A percentile compares a stretch with the other conserved stretches of the same genome.
phyloP scores from a whole-genome alignment of 2,113 vertebrate genomes.

The Gnathonemus echidnorhynchus region DNA sequence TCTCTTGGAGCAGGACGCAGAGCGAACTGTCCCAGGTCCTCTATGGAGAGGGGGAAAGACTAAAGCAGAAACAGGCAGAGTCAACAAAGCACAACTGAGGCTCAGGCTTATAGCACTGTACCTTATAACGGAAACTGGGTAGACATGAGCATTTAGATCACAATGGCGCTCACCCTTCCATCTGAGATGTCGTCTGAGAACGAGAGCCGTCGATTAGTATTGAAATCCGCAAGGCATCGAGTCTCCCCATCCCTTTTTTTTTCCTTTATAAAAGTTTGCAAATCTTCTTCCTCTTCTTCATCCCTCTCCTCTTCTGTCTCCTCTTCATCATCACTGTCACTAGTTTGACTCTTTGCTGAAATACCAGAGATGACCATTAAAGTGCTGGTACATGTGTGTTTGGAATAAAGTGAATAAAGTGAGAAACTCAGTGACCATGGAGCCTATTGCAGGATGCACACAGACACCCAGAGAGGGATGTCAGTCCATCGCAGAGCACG shows the following conservation, averaged over 20 bases:
- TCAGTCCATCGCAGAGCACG: not conserved
- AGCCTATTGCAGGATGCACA: not conserved
- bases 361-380: not conserved
- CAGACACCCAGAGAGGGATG: not conserved
- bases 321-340: constrained; percentile 44
- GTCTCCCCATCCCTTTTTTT: constrained; percentile 43
- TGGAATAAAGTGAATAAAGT: not conserved
- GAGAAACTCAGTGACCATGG: not conserved
- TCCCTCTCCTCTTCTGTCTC: constrained; percentile 39
- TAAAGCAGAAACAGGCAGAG: constrained; percentile 22
- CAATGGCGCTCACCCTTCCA: constrained; percentile 44
- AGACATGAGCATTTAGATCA: not conserved
- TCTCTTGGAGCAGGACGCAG: constrained; percentile 62
- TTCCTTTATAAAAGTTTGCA: constrained; percentile 39
- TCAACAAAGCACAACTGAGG: not conserved
- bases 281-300: constrained; percentile 20
- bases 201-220: constrained; percentile 58
- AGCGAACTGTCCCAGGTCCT: constrained; percentile 69
- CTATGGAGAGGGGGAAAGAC: constrained; percentile 54
- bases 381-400: not conserved
- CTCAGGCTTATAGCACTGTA: not conserved
- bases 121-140: not conserved
- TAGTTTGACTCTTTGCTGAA: constrained; percentile 56
- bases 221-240: constrained; percentile 48
- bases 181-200: constrained; percentile 47